These are phyloP conservation scores for zebrafish (Danio rerio) DNA, from an alignment of 2,113 vertebrate species.

Conservation along the genomic window GRCz12tu NC_133185.1:50374001-50374500, in stretches of 20 bases:
- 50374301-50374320: background rate
- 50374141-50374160: constrained; percentile 48
- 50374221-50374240: constrained; percentile 40
- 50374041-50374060: constrained; percentile 55
- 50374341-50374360: too few relatives aligned
- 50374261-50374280: background rate
- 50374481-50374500: too few relatives aligned
- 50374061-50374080: constrained; percentile 29
- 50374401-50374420: too few relatives aligned
- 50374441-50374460: too few relatives aligned
- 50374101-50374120: constrained; percentile 49
- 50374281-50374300: background rate
- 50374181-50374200: constrained; percentile 58
- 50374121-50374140: constrained; percentile 53
- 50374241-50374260: constrained; percentile 48
- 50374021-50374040: too few relatives aligned
- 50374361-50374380: too few relatives aligned
- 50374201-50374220: constrained; percentile 57
- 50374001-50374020: too few relatives aligned
- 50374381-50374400: too few relatives aligned
- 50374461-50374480: too few relatives aligned
- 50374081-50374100: constrained; percentile 54
- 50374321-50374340: background rate
- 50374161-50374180: constrained; percentile 51
- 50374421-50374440: too few relatives aligned